Percentiles rank a stretch among this genome's conserved stretches.
Conservation (phyloP, 2,113 vertebrate genomes). For the Ptychochromis oligacanthus region DNA sequence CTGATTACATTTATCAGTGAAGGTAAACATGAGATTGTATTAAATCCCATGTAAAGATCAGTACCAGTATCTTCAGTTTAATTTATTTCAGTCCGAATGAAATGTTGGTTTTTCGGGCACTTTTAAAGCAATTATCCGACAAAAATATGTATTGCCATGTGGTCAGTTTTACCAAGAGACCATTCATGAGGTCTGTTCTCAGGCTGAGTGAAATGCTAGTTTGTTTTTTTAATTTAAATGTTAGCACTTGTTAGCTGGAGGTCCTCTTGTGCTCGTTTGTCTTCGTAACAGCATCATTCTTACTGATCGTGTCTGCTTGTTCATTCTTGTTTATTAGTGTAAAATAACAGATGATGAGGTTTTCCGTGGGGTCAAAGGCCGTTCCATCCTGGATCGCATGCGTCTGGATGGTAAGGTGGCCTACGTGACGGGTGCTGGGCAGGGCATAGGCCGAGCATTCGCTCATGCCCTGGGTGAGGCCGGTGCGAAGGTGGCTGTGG, state of each 20-base stretch:
- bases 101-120: neutral
- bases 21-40: neutral
- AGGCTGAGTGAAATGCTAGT: neutral
- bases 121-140: neutral
- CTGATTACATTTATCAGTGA: neutral
- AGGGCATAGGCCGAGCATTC: slow-evolving; percentile 84
- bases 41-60: neutral
- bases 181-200: neutral
- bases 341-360: slow-evolving; percentile 72
- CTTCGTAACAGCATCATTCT: neutral
- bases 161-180: neutral
- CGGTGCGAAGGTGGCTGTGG: slow-evolving; percentile 80
- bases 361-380: slow-evolving; percentile 74
- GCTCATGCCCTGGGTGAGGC: slow-evolving; percentile 83
- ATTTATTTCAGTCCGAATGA: neutral
- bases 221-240: neutral
- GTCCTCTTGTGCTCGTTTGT: neutral
- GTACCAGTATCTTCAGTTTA: neutral
- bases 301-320: neutral
- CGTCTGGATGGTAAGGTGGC: slow-evolving; percentile 80
- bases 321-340: slow-evolving; percentile 25
- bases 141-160: neutral
- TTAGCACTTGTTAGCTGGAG: neutral
- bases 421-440: slow-evolving; percentile 81
- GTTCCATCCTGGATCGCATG: slow-evolving; percentile 79